These are phyloP conservation scores for Eulacestoma nigropectus DNA, from an alignment of 2,113 vertebrate genomes.

Conservation along the genomic window DNA sequence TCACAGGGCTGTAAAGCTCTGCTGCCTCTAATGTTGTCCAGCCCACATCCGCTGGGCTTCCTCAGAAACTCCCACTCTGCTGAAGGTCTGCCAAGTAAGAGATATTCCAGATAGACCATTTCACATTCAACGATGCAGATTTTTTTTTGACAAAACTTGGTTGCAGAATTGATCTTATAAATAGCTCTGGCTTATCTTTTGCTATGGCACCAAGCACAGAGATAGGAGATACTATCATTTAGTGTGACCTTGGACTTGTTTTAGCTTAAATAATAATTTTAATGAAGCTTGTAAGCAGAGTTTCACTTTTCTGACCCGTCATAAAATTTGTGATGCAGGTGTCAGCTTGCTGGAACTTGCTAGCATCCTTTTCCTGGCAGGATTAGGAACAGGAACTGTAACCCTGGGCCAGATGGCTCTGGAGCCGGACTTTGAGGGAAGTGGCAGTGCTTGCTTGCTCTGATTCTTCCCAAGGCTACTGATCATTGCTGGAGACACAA, in stretches of 20 bases:
- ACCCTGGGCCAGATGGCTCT: background rate
- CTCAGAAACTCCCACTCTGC: background rate
- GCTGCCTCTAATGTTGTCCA: background rate
- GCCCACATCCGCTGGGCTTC: accelerated
- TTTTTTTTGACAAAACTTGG: background rate
- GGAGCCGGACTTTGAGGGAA: background rate
- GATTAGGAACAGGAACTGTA: background rate
- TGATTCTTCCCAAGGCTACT: background rate
- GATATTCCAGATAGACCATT: background rate
- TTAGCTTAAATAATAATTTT: background rate
- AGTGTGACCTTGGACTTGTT: background rate
- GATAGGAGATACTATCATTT: background rate
- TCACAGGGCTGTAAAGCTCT: background rate
- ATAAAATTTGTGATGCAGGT: background rate
- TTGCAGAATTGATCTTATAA: background rate
- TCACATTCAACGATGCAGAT: background rate
- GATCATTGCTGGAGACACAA: background rate
- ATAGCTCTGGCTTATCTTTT: background rate
- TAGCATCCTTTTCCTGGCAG: background rate
- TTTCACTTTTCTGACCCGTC: background rate
- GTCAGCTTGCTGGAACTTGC: background rate
- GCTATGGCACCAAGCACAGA: background rate
- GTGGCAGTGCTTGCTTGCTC: background rate
- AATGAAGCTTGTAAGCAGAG: background rate
- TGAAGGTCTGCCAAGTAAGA: background rate